Percentiles rank a stretch among this genome's conserved stretches.
These are phyloP conservation scores for Platalea minor DNA, from an alignment of 2,797 vertebrate genomes.

Conservation along the genomic window DNA sequence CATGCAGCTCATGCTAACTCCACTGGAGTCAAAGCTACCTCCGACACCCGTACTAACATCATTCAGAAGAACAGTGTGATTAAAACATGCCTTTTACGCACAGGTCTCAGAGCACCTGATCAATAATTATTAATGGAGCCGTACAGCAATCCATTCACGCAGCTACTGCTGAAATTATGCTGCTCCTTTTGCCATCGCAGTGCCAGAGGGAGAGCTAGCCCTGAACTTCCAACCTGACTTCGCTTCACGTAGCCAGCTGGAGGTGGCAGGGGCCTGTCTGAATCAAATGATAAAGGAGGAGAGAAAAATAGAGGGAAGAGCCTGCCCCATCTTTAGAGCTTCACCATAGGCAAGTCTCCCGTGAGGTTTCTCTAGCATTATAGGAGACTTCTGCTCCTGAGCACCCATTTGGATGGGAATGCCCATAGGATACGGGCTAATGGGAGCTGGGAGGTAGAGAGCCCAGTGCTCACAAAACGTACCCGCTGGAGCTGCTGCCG, in stretches of 20 bases:
- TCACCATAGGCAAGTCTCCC: background rate
- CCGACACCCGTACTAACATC: background rate
- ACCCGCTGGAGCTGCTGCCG: background rate
- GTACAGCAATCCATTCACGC: background rate
- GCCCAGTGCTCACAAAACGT: background rate
- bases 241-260: rapidly evolving
- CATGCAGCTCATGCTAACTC: background rate
- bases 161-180: background rate
- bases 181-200: background rate
- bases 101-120: background rate
- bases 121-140: background rate
- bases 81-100: background rate
- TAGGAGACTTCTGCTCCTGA: background rate
- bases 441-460: background rate
- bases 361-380: background rate
- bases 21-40: background rate
- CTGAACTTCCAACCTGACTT: background rate
- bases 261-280: background rate
- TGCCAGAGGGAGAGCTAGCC: background rate
- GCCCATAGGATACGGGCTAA: background rate
- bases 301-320: background rate
- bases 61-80: background rate
- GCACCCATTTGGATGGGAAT: background rate
- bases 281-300: background rate
- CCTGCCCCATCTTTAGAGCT: background rate